Conservation (phyloP, 2,888 invertebrate species). For the Lithosia quadra region DNA sequence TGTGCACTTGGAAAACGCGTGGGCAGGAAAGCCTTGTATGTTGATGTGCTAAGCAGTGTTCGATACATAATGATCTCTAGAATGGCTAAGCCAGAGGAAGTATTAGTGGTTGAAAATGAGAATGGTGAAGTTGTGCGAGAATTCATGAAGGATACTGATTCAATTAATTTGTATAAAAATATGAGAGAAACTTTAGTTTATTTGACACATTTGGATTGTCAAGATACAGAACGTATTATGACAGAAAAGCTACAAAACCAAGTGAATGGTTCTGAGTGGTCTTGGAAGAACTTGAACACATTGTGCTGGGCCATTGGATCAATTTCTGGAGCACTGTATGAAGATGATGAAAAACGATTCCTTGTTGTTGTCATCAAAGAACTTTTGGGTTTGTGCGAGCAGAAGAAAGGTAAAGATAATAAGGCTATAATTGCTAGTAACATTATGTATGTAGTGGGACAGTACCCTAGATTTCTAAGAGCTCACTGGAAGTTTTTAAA, state of each 20-base stretch:
- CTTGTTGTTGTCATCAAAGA: conserved; percentile 99
- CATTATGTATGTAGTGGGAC: conserved; percentile 99
- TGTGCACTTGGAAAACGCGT: conserved; percentile 77
- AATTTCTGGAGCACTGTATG: conserved; percentile 99
- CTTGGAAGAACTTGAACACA: conserved; percentile 99
- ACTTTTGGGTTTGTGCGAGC: conserved; percentile 98
- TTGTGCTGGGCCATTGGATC: conserved; percentile 99
- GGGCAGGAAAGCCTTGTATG: conserved; percentile 91
- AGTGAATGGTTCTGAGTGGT: conserved; percentile 99
- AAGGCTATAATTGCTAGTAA: conserved; percentile 99
- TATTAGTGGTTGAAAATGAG: conserved; percentile 99
- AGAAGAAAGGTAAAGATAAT: conserved; percentile 99
- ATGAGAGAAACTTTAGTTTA: conserved; percentile 99
- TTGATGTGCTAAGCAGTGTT: conserved; percentile 94
- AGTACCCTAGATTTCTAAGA: conserved; percentile 98
- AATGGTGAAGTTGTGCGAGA: conserved; percentile 99
- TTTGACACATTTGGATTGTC: conserved; percentile 98
- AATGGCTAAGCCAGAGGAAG: conserved; percentile 99
- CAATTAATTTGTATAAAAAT: conserved; percentile 99
- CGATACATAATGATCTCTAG: conserved; percentile 99
- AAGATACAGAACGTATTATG: conserved; percentile 99
- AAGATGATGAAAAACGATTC: conserved; percentile 99
- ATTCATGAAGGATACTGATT: conserved; percentile 99
- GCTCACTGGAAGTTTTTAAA: conserved; percentile 99
- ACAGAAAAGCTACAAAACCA: conserved; percentile 99